Percentiles rank a stretch among this genome's conserved stretches.
These are phyloP conservation scores for Austrolebias charrua DNA, from an alignment of 2,797 vertebrate species.

Conservation along the genomic window DNA sequence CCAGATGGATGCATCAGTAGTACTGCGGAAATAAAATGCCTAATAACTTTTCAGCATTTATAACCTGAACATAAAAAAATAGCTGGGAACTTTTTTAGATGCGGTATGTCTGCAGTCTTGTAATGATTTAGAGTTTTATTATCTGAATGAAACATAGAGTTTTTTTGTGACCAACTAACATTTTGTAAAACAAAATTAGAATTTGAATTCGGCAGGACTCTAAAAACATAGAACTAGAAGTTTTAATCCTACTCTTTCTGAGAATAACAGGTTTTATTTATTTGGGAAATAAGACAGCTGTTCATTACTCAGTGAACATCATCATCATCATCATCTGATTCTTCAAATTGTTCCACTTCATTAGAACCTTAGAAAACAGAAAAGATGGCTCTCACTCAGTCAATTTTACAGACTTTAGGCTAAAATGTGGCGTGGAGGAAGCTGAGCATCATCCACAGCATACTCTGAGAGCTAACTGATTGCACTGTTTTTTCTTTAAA, in stretches of 20 bases:
- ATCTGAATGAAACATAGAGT: background rate
- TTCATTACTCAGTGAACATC: background rate
- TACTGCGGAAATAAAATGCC: slow-evolving; percentile 15
- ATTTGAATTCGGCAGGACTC: background rate
- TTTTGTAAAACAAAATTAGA: background rate
- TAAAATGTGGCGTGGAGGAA: too few relatives aligned
- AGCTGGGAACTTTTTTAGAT: background rate
- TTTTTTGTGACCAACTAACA: too few relatives aligned
- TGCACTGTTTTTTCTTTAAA: too few relatives aligned
- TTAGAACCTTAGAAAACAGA: background rate
- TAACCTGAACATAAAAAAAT: background rate
- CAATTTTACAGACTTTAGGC: too few relatives aligned
- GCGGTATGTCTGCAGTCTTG: background rate
- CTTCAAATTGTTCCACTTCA: background rate
- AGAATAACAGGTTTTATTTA: too few relatives aligned
- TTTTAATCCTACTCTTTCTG: background rate
- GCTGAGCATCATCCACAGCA: too few relatives aligned
- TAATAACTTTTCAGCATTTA: slow-evolving; percentile 11
- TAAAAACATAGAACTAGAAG: background rate
- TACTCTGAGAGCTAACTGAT: too few relatives aligned
- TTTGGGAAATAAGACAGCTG: background rate
- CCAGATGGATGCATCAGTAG: slow-evolving; percentile 34
- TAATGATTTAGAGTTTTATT: background rate
- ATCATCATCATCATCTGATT: background rate
- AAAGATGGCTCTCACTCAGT: too few relatives aligned